A percentile compares a stretch with the other conserved stretches of the same genome.
These are phyloP conservation scores for Tamandua tetradactyla DNA, from an alignment of 2,797 vertebrate genomes.

Conservation along the genomic window DNA sequence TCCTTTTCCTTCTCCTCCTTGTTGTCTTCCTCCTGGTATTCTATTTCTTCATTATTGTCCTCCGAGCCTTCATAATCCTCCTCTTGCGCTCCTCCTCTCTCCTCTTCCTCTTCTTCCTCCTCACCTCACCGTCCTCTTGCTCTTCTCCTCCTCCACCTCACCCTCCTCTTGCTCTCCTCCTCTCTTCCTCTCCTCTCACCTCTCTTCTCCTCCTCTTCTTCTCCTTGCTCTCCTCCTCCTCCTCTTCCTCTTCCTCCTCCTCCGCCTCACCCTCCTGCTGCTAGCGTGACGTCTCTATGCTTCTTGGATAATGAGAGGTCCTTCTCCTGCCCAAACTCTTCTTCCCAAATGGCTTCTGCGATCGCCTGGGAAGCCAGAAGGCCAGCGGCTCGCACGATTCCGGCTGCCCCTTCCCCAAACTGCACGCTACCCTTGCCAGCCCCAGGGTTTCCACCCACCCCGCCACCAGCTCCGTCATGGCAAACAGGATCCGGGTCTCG, in stretches of 20 bases:
- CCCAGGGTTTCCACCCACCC: rapidly evolving
- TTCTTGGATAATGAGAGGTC: neutral
- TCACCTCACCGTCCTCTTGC: neutral
- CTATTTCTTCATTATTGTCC: rapidly evolving
- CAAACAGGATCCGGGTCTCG: neutral
- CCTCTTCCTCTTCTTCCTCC: too few relatives aligned
- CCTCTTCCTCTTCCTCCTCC: neutral
- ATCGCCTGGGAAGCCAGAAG: neutral
- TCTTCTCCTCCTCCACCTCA: too few relatives aligned
- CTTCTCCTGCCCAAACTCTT: neutral
- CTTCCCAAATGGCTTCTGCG: neutral
- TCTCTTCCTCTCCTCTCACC: too few relatives aligned
- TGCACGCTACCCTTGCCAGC: rapidly evolving
- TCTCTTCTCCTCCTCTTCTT: too few relatives aligned
- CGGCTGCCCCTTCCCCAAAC: neutral
- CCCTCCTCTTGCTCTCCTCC: too few relatives aligned
- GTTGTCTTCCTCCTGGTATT: neutral
- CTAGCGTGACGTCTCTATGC: rapidly evolving
- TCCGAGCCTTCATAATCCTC: neutral
- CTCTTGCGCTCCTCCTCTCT: neutral
- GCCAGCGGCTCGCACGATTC: rapidly evolving
- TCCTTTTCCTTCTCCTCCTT: neutral
- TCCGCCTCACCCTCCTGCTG: rapidly evolving
- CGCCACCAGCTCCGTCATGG: neutral
- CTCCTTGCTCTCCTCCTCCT: neutral